These are phyloP conservation scores for Anolis sagrei DNA, from an alignment of 2,113 vertebrate species.

Conservation along the genomic window DNA sequence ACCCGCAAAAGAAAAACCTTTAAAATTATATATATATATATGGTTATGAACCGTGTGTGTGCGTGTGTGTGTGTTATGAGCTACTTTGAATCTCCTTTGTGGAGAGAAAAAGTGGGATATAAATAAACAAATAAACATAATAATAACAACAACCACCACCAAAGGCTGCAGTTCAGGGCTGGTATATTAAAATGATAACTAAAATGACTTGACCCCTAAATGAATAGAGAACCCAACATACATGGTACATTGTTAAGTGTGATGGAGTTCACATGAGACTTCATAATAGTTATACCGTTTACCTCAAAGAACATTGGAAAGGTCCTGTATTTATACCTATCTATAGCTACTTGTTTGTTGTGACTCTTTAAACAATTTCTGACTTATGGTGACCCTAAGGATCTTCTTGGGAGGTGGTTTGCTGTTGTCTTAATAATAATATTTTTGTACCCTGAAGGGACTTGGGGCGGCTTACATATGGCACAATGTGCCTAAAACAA, in stretches of 20 bases:
- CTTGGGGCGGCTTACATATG: too few relatives aligned
- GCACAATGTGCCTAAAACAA: too few relatives aligned
- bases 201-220: neutral
- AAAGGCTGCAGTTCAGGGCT: too few relatives aligned
- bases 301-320: neutral
- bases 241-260: neutral
- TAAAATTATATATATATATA: neutral
- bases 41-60: neutral
- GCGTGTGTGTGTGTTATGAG: neutral
- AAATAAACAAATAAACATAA: too few relatives aligned
- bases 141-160: too few relatives aligned
- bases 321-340: neutral
- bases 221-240: neutral
- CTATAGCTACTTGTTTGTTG: too few relatives aligned
- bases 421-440: too few relatives aligned
- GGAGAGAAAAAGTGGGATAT: too few relatives aligned
- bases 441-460: too few relatives aligned
- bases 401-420: too few relatives aligned
- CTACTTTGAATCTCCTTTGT: neutral
- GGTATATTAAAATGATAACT: neutral
- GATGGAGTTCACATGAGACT: neutral
- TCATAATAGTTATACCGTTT: neutral
- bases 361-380: too few relatives aligned
- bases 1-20: neutral
- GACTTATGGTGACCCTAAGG: too few relatives aligned